Evolutionary conservation across 2,888 invertebrate species (phyloP), one percentile per base, ranked within the genome.

Genomic region (Sthenelais limicola): DNA sequence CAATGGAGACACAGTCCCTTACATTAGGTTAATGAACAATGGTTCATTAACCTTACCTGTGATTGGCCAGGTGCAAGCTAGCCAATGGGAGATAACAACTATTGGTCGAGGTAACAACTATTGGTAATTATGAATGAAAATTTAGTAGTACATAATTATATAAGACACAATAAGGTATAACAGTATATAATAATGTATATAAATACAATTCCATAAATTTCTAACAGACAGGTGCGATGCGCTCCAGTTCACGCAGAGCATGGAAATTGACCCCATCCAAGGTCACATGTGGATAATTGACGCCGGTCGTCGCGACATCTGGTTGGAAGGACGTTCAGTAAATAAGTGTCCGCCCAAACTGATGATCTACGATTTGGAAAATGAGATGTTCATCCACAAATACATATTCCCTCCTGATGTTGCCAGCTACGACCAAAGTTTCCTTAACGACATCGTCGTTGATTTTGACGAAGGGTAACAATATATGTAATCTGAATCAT

Each of bases 241-340:
- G 0, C 74, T 84, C n/a, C 84, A 84, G 69, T 80, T 78, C 68
- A 81, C 81, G 12, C 81, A 82, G 73, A 81, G 81, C 58, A 82
- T 84, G 78, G 82, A 82, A 70, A 76, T 84, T 12, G 83, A 82
- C 71, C 82, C 82, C 26, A 80, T 80, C 71, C 78, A 77, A 4
- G 82, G 81, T 4, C 75, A 74, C 33, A 80, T 84, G 82, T 84
- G 80, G 77, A 81, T 83, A 12, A 79, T 82, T 48, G 84, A 84
- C 71, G 79, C 76, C 7, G 83, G 83, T 7, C 68, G 54, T 52
- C 48, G 69, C 4, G 35, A 75, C 32, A 76, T 71, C 32, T 43
- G 54, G 12, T 71, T 72, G 0, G 70, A 62, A 4, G n/a, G n/a
- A n/a, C 62, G 56, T 9, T 52, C 73, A 0, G 47, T 68, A 52